Conservation (phyloP, 2,113 vertebrate genomes). For the Podiceps cristatus region DNA sequence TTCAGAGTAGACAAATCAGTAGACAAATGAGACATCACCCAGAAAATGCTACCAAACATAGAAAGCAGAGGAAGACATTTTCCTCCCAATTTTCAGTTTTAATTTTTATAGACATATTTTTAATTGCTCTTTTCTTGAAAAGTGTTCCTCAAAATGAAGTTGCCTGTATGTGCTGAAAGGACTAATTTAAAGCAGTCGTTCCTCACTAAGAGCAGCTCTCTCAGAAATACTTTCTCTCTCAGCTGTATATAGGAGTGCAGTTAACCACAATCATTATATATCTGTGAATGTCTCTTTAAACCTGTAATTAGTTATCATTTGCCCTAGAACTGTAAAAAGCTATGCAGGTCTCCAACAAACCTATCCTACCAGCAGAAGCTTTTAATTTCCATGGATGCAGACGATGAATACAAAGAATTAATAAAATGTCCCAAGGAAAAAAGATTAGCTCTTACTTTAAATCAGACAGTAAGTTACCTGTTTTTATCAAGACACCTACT, state of each 20-base stretch:
- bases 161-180: not conserved
- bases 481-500: not conserved
- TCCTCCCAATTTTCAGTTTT: not conserved
- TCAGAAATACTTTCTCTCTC: not conserved
- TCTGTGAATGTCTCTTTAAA: not conserved
- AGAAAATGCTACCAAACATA: not conserved
- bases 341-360: not conserved
- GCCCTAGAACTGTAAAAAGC: not conserved
- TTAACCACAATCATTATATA: not conserved
- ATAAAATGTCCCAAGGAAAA: not conserved
- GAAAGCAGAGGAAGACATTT: not conserved
- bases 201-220: not conserved
- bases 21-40: not conserved
- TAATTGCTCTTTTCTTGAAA: no score
- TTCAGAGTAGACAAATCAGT: not conserved
- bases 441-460: not conserved
- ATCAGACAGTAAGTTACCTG: not conserved
- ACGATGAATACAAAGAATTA: not conserved
- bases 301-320: not conserved
- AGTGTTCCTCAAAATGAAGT: not conserved
- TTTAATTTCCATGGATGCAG: not conserved
- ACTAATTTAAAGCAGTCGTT: not conserved
- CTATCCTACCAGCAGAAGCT: not conserved
- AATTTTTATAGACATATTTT: not conserved
- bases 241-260: not conserved